Evolutionary conservation across 1,140 invertebrate species (phyloP).

Genomic region (Anastatus disparis): DNA sequence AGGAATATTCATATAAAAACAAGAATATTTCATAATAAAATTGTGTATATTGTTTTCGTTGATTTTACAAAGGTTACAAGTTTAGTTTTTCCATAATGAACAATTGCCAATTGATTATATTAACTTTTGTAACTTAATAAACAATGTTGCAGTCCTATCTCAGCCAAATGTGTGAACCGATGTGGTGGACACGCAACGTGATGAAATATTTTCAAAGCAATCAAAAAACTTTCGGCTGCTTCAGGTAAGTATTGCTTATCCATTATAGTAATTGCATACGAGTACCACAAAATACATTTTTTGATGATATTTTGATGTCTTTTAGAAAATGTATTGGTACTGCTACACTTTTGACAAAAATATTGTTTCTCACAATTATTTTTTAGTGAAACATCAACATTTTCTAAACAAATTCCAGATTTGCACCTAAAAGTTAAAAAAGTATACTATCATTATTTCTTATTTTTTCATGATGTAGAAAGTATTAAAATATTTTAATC

Average conservation of each 20-base stretch:
- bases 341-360: neutral
- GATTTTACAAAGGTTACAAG: too few relatives aligned
- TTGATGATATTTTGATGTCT: conserved; percentile 13
- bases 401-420: neutral
- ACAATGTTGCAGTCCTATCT: neutral
- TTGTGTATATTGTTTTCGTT: too few relatives aligned
- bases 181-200: conserved; percentile 5
- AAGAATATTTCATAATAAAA: too few relatives aligned
- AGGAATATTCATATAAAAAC: too few relatives aligned
- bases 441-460: neutral
- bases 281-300: conserved; percentile 18
- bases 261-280: conserved; percentile 1
- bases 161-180: conserved; percentile 21
- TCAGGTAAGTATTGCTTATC: neutral
- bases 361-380: neutral
- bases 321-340: neutral
- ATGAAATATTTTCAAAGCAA: conserved; percentile 12
- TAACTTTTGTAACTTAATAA: neutral
- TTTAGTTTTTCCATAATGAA: too few relatives aligned
- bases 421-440: conserved; percentile 8
- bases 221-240: conserved; percentile 1
- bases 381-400: neutral
- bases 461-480: neutral
- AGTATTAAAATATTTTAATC: neutral
- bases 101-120: too few relatives aligned